These are phyloP conservation scores for Ahaetulla prasina DNA, from an alignment of 2,113 vertebrate genomes.

Conservation along the genomic window DNA sequence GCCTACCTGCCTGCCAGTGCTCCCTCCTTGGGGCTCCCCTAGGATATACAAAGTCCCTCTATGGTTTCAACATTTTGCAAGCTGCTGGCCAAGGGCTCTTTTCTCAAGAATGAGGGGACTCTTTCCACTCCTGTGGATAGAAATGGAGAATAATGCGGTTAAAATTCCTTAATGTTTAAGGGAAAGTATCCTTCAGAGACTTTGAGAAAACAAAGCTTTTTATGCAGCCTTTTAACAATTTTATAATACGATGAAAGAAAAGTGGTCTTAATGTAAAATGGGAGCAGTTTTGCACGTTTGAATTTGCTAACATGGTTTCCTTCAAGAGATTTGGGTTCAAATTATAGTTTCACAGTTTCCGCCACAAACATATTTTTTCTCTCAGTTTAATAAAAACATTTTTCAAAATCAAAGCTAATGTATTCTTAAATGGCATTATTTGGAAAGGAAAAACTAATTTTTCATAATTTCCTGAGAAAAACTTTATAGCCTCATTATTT, in stretches of 20 bases:
- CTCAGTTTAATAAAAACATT: slow-evolving; percentile 59
- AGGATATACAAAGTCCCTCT: neutral
- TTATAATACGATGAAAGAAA: slow-evolving; percentile 74
- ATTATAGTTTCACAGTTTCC: slow-evolving; percentile 62
- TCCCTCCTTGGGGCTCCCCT: neutral
- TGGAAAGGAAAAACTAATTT: slow-evolving; percentile 60
- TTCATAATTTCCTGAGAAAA: slow-evolving; percentile 60
- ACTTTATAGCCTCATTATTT: slow-evolving; percentile 58
- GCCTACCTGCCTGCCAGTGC: neutral
- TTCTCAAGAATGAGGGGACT: slow-evolving; percentile 71
- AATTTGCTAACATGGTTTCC: slow-evolving; percentile 88
- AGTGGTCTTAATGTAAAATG: slow-evolving; percentile 79
- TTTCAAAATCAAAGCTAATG: slow-evolving; percentile 60
- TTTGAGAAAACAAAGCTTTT: slow-evolving; percentile 86
- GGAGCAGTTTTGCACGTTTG: slow-evolving; percentile 86
- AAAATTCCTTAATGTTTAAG: slow-evolving; percentile 99
- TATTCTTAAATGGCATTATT: slow-evolving; percentile 60
- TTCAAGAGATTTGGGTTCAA: slow-evolving; percentile 65
- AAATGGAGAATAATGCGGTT: slow-evolving; percentile 79
- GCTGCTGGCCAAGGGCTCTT: slow-evolving; percentile 65
- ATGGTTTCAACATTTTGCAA: neutral
- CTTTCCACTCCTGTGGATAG: slow-evolving; percentile 79
- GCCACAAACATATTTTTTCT: slow-evolving; percentile 48
- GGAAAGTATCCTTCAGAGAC: slow-evolving; percentile 81
- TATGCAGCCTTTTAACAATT: slow-evolving; percentile 80